Evolutionary conservation across 1,140 invertebrate species (phyloP), one percentile per base, ranked within the genome.

Genomic region (Eriocheir sinensis): DNA sequence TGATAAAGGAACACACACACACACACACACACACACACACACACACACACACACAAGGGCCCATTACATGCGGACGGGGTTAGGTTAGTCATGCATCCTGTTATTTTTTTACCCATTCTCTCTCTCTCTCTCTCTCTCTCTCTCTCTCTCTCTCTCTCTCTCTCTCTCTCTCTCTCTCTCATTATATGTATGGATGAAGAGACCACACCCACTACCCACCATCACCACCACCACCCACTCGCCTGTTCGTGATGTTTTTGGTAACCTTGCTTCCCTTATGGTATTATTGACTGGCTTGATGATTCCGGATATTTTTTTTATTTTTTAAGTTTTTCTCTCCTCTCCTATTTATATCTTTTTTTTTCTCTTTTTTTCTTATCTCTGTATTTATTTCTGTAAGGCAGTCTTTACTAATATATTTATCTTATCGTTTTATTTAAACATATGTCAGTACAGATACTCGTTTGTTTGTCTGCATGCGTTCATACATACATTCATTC

Each of bases 61-160:
- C n/a, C n/a, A n/a, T n/a, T n/a, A n/a, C n/a, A n/a, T n/a, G n/a
- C n/a, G n/a, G n/a, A n/a, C 27, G 12, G 53, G 53, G 27, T 27
- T 27, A 72, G 4, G 1, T 85, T 85, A 34, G 36, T 15, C 30
- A 30, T 85, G 36, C 15, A 1, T 0, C 15, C 27, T 85, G 15
- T 85, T 15, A 30, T 32, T 30, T 32, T 30, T 3, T 0, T 15
- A 15, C 4, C 17, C 3, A 15, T 32, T 4, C 34, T 1, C 34
- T 85, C 81, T 85, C 81, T 85, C 81, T 85, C 81, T 85, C 81
- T 85, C 81, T 85, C 81, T 85, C 81, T 85, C 81, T 85, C 81
- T 85, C 81, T 85, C 81, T 85, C 81, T 85, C 81, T 85, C 81
- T 85, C 81, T 85, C 81, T 85, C 81, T 85, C 81, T 85, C 81